phyloP scores from a whole-genome alignment of 2,888 invertebrate genomes.

The Microdon myrmicae region DNA sequence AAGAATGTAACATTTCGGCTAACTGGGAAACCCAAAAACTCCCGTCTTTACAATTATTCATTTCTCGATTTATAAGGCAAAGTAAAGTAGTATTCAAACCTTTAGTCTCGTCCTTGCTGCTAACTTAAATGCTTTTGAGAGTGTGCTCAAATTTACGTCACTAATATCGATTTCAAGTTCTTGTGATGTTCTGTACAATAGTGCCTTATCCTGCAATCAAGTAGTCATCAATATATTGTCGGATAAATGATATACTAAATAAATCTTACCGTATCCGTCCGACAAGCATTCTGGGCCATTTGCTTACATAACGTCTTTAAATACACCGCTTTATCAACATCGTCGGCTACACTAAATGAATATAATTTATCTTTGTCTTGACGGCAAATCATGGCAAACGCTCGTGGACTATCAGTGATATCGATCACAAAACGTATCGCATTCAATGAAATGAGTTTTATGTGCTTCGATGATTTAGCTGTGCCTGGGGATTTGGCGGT shows the following conservation, averaged over 20 bases:
- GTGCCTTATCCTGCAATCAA: constrained; percentile 61
- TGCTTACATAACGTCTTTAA: constrained; percentile 86
- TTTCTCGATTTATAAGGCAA: too few relatives aligned
- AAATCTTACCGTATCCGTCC: constrained; percentile 86
- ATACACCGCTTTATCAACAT: constrained; percentile 83
- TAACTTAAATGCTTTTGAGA: constrained; percentile 91
- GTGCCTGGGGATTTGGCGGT: constrained; percentile 77
- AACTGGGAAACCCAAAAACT: too few relatives aligned
- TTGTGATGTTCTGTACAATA: constrained; percentile 68
- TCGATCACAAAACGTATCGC: constrained; percentile 92
- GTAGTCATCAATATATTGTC: background rate
- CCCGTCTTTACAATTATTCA: too few relatives aligned
- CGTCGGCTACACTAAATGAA: constrained; percentile 86
- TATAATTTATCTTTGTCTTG: constrained; percentile 89
- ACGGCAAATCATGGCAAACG: constrained; percentile 89
- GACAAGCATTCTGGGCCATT: constrained; percentile 92
- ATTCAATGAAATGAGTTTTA: constrained; percentile 87
- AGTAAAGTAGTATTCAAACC: constrained; percentile 67
- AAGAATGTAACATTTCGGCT: too few relatives aligned
- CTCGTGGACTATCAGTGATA: constrained; percentile 87
- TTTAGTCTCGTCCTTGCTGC: constrained; percentile 85
- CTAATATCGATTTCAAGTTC: constrained; percentile 89
- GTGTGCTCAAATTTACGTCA: constrained; percentile 85
- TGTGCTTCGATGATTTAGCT: constrained; percentile 89
- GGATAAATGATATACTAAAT: background rate